Percentiles rank a stretch among this genome's conserved stretches.
These are phyloP conservation scores for Lasioglossum zephyrum DNA, from an alignment of 2,888 invertebrate genomes.

Conservation along the genomic window DNA sequence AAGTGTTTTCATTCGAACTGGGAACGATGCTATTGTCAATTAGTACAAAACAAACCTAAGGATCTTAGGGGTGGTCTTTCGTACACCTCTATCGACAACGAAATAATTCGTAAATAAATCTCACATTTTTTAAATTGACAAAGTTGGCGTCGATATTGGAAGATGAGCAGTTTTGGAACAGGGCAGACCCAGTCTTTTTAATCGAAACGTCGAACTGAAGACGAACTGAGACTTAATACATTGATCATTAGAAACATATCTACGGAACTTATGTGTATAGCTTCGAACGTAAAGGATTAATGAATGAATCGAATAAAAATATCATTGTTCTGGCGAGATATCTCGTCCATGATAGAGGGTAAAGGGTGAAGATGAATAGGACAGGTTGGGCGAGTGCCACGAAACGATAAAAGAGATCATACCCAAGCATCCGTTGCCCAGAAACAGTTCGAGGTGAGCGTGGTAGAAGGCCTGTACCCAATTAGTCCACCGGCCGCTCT, in stretches of 20 bases:
- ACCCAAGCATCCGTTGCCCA: slow-evolving; percentile 90
- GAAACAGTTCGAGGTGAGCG: slow-evolving; percentile 89
- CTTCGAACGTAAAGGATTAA: not conserved
- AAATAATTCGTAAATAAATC: no score
- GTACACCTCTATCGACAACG: no score
- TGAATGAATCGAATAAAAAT: not conserved
- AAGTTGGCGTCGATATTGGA: no score
- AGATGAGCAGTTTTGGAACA: no score
- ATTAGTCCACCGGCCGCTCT: slow-evolving; percentile 88
- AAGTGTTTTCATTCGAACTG: not conserved
- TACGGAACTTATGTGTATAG: not conserved
- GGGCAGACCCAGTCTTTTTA: no score
- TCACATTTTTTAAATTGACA: no score
- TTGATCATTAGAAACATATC: no score
- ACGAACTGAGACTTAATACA: no score
- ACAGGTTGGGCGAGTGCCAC: no score
- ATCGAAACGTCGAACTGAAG: no score
- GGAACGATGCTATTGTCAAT: not conserved
- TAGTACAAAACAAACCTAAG: no score
- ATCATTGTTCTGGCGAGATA: not conserved
- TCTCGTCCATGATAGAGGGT: not conserved
- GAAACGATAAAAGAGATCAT: slow-evolving; percentile 58
- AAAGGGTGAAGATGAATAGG: not conserved
- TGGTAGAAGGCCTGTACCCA: slow-evolving; percentile 89
- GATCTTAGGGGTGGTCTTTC: no score